Conservation (phyloP, 2,888 invertebrate species). For the Drosophila anomelani region DNA sequence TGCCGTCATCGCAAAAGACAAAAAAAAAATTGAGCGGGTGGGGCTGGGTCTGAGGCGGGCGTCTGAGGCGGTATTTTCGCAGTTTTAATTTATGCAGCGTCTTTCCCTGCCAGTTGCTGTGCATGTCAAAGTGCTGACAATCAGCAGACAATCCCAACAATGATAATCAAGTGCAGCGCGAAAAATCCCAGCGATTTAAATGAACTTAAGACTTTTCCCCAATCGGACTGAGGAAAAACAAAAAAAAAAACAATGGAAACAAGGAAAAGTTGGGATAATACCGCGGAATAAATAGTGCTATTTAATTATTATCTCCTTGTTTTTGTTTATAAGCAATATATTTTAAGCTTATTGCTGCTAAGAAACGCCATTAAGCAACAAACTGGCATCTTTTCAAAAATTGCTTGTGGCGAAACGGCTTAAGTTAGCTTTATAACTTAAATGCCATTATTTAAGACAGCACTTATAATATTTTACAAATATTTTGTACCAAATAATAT, state of each 20-base stretch:
- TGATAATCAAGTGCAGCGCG: constrained; percentile 47
- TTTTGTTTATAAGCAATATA: background rate
- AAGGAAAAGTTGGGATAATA: background rate
- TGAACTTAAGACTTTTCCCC: background rate
- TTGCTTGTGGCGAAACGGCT: too few species aligned
- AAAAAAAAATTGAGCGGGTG: background rate
- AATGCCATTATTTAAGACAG: too few species aligned
- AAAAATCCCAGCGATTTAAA: constrained; percentile 9
- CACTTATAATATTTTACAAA: too few species aligned
- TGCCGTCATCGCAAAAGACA: constrained; percentile 20
- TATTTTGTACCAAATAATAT: too few species aligned
- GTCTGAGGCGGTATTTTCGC: constrained; percentile 20
- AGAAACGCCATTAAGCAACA: too few species aligned
- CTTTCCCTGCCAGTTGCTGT: constrained; percentile 35
- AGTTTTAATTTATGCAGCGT: constrained; percentile 45
- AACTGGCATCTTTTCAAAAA: too few species aligned
- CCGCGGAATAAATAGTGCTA: background rate
- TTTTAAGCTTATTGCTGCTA: background rate
- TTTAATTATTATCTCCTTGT: background rate
- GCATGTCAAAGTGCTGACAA: constrained; percentile 72
- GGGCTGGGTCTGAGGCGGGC: background rate
- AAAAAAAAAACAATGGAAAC: background rate
- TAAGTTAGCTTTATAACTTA: too few species aligned
- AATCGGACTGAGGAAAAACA: background rate
- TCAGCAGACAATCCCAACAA: constrained; percentile 53